Conservation (phyloP, 2,113 vertebrate species). For the Archilochus colubris region DNA sequence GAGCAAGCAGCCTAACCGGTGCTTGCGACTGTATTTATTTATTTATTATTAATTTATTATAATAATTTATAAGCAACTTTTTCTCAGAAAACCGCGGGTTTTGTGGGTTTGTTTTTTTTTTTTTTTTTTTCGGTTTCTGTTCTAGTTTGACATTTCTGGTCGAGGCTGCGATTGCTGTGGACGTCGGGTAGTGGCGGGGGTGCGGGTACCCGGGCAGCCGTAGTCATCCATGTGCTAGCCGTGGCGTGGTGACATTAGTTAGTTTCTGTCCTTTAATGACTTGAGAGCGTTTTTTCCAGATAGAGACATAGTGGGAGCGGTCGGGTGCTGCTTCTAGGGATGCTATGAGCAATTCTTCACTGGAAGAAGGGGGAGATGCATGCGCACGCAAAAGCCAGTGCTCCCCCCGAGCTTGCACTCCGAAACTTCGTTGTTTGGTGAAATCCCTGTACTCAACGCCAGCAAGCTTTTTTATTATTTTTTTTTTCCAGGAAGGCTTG, state of each 20-base stretch:
- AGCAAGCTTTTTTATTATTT: neutral
- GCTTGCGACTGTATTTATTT: neutral
- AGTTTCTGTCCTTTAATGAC: neutral
- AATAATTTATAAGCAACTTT: neutral
- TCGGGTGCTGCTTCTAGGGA: neutral
- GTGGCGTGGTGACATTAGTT: neutral
- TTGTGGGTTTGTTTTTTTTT: neutral
- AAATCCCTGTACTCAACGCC: neutral
- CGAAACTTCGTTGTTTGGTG: neutral
- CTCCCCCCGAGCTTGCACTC: neutral
- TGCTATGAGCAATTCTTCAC: neutral
- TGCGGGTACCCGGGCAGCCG: neutral
- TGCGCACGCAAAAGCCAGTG: neutral
- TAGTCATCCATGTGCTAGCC: neutral
- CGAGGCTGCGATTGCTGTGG: neutral
- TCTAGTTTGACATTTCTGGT: neutral
- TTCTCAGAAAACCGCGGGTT: neutral
- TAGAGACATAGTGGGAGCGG: accelerated
- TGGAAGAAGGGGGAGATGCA: neutral
- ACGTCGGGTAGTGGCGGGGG: neutral
- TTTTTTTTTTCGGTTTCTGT: neutral
- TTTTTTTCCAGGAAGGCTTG: neutral
- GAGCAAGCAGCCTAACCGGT: neutral
- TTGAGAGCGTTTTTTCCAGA: neutral
- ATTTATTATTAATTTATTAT: too few relatives aligned